Evolutionary conservation across 2,888 invertebrate genomes (phyloP).

Genomic region (Pelosia muscerda): DNA sequence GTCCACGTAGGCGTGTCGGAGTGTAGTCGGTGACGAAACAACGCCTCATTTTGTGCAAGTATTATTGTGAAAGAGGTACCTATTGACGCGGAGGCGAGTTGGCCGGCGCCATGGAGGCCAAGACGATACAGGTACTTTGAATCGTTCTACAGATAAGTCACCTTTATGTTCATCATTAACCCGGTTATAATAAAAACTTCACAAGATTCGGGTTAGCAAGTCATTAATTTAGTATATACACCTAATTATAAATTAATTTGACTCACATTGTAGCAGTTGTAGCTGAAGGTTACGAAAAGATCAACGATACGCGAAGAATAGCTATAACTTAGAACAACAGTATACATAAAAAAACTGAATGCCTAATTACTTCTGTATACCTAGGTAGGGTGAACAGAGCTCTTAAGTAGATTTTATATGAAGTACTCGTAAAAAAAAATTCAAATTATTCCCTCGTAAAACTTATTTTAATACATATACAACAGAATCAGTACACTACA

Average conservation of each 20-base stretch:
- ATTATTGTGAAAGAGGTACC: conserved; percentile 79
- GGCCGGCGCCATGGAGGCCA: conserved; percentile 66
- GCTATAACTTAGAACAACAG: conserved; percentile 15
- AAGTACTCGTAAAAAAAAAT: too few relatives aligned
- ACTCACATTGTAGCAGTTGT: conserved; percentile 23
- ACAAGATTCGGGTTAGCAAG: conserved; percentile 24
- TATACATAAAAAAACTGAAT: conserved; percentile 21
- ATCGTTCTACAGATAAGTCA: conserved; percentile 43
- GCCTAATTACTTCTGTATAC: conserved; percentile 1
- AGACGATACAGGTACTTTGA: conserved; percentile 54
- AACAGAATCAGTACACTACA: too few relatives aligned
- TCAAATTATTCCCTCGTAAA: too few relatives aligned
- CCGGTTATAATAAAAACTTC: conserved; percentile 32
- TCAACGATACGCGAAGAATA: conserved; percentile 20
- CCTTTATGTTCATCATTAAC: conserved; percentile 33
- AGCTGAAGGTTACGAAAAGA: conserved; percentile 37
- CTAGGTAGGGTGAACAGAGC: background rate
- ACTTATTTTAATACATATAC: too few relatives aligned
- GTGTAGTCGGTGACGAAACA: conserved; percentile 78
- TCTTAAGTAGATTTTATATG: background rate
- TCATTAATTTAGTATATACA: conserved; percentile 22
- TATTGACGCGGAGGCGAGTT: conserved; percentile 73
- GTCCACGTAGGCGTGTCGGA: conserved; percentile 77
- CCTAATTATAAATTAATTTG: conserved; percentile 31
- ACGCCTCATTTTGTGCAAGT: conserved; percentile 78